Percentiles rank a stretch among this genome's conserved stretches.
Conservation (phyloP, 2,113 vertebrate species). For the Neogobius melanostomus region DNA sequence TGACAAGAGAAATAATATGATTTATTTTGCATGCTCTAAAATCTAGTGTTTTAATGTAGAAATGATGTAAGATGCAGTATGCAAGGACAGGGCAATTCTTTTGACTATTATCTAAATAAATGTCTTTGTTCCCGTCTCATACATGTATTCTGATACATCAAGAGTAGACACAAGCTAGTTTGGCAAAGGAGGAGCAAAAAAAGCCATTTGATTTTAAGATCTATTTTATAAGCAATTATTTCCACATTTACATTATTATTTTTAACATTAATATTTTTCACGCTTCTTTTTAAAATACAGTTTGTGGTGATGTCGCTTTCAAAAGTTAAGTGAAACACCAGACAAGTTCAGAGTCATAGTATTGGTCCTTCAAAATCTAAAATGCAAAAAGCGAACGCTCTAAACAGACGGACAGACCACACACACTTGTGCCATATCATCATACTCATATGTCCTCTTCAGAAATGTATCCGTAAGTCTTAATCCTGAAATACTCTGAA, state of each 20-base stretch:
- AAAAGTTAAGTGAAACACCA: constrained; percentile 39
- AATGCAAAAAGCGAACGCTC: constrained; percentile 25
- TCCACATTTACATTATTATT: constrained; percentile 40
- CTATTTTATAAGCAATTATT: constrained; percentile 53
- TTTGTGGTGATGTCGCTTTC: not conserved
- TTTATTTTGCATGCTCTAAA: constrained; percentile 76
- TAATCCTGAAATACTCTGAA: constrained; percentile 92
- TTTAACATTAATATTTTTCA: constrained; percentile 61
- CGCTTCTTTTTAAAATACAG: constrained; percentile 7
- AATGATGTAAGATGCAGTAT: constrained; percentile 57
- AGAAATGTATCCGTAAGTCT: constrained; percentile 94
- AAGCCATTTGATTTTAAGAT: not conserved
- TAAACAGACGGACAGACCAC: constrained; percentile 88
- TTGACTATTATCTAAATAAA: constrained; percentile 72
- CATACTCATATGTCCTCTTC: constrained; percentile 97
- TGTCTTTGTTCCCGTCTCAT: constrained; percentile 48
- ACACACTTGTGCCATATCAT: constrained; percentile 96
- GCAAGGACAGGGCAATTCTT: constrained; percentile 61
- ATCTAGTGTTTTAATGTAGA: constrained; percentile 69
- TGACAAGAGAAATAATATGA: constrained; percentile 36
- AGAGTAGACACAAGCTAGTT: not conserved
- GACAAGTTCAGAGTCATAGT: constrained; percentile 44
- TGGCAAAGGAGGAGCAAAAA: too few species aligned
- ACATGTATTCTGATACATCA: not conserved
- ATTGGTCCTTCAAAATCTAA: constrained; percentile 70